phyloP scores from a whole-genome alignment of 1,140 invertebrate species.

The Plutomurus gul region DNA sequence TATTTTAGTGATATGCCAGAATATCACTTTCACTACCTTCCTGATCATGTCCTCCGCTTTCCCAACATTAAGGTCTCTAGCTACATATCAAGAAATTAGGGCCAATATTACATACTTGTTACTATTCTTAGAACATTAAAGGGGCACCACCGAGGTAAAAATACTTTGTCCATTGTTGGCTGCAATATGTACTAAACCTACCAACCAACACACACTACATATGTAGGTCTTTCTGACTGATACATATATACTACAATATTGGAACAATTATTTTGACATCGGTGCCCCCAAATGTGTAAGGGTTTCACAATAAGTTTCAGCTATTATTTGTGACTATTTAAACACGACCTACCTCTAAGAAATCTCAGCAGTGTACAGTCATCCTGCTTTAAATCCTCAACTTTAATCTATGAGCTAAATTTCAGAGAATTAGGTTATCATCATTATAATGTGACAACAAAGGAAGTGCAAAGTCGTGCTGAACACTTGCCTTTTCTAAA shows the following conservation, averaged over 20 bases:
- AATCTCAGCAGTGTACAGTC: constrained; percentile 21
- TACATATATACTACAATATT: too few species aligned
- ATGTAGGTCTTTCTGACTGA: too few species aligned
- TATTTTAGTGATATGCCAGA: background rate
- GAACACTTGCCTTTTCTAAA: background rate
- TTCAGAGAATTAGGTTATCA: background rate
- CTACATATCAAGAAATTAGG: background rate
- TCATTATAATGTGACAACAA: background rate
- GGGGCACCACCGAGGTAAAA: background rate
- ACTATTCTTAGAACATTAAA: background rate
- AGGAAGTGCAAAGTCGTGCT: background rate
- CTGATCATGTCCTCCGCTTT: background rate
- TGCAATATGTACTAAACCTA: too few species aligned
- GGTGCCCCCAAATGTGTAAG: too few species aligned
- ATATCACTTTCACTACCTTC: background rate
- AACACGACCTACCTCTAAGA: background rate
- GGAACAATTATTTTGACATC: too few species aligned
- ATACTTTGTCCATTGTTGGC: background rate
- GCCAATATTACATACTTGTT: background rate
- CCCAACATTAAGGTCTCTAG: background rate
- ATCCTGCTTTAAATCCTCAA: background rate
- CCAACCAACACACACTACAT: too few species aligned
- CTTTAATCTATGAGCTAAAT: background rate
- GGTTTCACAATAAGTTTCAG: too few species aligned
- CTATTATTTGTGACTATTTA: background rate